Conservation (phyloP, 1,140 invertebrate genomes). For the Tribolium castaneum region DNA sequence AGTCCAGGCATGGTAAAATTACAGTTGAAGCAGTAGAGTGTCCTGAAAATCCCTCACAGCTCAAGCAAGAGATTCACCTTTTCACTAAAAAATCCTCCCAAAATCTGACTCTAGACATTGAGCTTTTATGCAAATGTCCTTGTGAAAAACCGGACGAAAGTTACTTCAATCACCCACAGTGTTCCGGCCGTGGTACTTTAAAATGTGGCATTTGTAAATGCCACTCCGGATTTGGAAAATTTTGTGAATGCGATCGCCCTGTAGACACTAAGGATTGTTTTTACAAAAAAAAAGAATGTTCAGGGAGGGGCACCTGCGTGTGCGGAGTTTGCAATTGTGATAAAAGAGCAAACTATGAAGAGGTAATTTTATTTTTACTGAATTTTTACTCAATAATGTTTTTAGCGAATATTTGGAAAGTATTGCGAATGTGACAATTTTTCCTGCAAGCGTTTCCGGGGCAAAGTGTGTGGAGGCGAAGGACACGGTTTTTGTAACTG, state of each 20-base stretch:
- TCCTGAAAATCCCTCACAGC: slow-evolving; percentile 70
- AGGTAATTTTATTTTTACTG: background rate
- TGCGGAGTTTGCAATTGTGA: slow-evolving; percentile 74
- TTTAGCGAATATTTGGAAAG: slow-evolving; percentile 66
- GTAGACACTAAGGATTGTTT: slow-evolving; percentile 40
- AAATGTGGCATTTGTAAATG: slow-evolving; percentile 83
- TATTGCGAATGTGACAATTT: slow-evolving; percentile 84
- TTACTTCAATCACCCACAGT: slow-evolving; percentile 64
- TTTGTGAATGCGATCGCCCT: slow-evolving; percentile 74
- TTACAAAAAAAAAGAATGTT: slow-evolving; percentile 67
- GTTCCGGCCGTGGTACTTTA: slow-evolving; percentile 67
- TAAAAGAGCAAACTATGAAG: background rate
- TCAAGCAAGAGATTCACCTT: slow-evolving; percentile 75
- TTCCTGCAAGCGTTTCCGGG: slow-evolving; percentile 72
- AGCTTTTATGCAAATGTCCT: slow-evolving; percentile 80
- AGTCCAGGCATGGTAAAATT: background rate
- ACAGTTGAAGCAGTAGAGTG: slow-evolving; percentile 66
- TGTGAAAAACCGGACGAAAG: slow-evolving; percentile 71
- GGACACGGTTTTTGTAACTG: slow-evolving; percentile 73
- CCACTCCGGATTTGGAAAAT: slow-evolving; percentile 71
- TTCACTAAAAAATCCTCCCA: slow-evolving; percentile 83
- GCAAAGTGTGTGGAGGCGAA: slow-evolving; percentile 73
- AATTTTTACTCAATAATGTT: background rate
- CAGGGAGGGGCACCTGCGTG: slow-evolving; percentile 71
- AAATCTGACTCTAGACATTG: slow-evolving; percentile 75